Conservation (phyloP, 1,140 invertebrate genomes). For the Zaprionus capensis region DNA sequence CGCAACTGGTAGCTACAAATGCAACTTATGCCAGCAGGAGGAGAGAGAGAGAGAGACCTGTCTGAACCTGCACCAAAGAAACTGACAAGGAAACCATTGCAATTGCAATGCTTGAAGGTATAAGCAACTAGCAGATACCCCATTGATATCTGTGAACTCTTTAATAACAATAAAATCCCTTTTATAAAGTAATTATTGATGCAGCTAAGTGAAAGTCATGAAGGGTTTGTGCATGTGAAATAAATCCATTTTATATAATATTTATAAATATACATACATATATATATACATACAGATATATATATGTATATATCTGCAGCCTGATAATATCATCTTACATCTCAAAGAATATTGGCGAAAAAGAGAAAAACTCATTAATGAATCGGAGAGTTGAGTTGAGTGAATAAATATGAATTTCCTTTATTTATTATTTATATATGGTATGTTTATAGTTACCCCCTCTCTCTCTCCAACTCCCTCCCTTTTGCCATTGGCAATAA, state of each 20-base stretch:
- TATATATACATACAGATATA: no score
- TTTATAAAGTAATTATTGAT: neutral
- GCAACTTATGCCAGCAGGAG: slow-evolving; percentile 57
- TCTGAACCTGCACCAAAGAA: slow-evolving; percentile 39
- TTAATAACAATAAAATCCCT: no score
- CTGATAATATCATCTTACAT: neutral
- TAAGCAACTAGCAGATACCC: no score
- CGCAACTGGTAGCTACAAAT: slow-evolving; percentile 54
- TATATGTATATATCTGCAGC: no score
- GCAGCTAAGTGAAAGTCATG: neutral
- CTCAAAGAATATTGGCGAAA: neutral
- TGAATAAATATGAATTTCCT: neutral
- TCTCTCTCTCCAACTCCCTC: neutral
- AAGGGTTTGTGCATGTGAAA: neutral
- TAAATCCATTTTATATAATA: neutral
- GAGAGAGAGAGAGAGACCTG: slow-evolving; percentile 18
- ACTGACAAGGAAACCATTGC: slow-evolving; percentile 22
- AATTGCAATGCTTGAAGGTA: neutral
- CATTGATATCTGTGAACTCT: no score
- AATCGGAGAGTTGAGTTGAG: neutral
- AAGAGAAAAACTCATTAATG: neutral
- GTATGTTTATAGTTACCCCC: neutral
- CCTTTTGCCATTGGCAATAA: neutral
- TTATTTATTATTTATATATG: neutral
- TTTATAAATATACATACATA: no score